Conservation (phyloP, 2,888 invertebrate genomes). For the Napeogenes inachia region DNA sequence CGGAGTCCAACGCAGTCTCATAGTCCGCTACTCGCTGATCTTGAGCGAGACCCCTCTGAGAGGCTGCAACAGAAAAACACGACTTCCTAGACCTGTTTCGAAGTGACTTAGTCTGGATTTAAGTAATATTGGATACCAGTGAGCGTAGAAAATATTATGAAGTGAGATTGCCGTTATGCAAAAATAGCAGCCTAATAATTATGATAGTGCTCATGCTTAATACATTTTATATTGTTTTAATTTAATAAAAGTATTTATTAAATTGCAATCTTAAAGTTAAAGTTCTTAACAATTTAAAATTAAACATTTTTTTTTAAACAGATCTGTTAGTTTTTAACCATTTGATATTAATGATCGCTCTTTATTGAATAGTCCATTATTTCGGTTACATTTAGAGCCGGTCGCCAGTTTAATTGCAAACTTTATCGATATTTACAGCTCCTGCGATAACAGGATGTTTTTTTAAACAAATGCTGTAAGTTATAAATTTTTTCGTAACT, state of each 20-base stretch:
- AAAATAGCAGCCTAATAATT: too few species aligned
- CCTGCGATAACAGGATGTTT: slow-evolving; percentile 19
- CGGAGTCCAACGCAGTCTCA: slow-evolving; percentile 62
- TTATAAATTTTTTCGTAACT: too few species aligned
- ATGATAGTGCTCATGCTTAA: too few species aligned
- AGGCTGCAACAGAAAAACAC: slow-evolving; percentile 25
- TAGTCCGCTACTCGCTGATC: slow-evolving; percentile 53
- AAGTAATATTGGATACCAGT: background rate
- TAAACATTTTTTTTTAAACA: background rate
- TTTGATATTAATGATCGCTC: background rate
- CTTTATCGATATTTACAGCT: slow-evolving; percentile 20
- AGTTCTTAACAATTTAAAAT: too few species aligned
- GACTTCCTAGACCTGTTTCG: slow-evolving; percentile 7
- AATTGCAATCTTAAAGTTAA: too few species aligned
- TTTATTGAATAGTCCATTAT: background rate
- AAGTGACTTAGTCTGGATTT: background rate
- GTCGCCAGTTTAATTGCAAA: slow-evolving; percentile 18
- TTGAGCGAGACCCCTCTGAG: slow-evolving; percentile 21
- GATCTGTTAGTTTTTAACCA: background rate
- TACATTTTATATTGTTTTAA: too few species aligned
- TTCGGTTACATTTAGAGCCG: slow-evolving; percentile 2
- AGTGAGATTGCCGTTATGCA: background rate
- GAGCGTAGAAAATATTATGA: background rate
- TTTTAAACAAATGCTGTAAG: background rate
- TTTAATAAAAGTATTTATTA: too few species aligned